These are phyloP conservation scores for Pitangus sulphuratus DNA, from an alignment of 2,797 vertebrate genomes.

Conservation along the genomic window DNA sequence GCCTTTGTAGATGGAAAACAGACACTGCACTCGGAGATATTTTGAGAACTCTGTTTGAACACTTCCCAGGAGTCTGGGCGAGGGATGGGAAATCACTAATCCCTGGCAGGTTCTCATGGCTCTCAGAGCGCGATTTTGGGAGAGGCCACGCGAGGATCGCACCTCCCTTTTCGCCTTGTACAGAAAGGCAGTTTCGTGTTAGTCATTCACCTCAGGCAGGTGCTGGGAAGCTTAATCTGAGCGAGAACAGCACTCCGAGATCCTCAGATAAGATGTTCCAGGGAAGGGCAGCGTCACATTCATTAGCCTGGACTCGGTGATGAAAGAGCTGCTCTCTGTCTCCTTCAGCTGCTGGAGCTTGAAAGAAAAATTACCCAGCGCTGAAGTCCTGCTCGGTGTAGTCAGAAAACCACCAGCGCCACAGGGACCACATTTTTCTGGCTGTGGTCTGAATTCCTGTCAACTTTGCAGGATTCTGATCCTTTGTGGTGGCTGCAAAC, in stretches of 20 bases:
- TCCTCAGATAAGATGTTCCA: neutral
- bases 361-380: neutral
- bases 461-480: neutral
- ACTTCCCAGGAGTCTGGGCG: neutral
- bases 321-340: neutral
- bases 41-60: neutral
- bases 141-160: neutral
- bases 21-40: neutral
- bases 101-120: neutral
- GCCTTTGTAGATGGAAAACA: slow-evolving; percentile 2
- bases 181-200: neutral
- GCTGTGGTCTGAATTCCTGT: neutral
- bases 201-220: neutral
- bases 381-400: neutral
- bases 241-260: neutral
- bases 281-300: neutral
- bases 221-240: neutral
- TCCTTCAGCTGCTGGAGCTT: neutral
- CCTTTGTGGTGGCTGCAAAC: neutral
- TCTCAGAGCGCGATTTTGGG: neutral
- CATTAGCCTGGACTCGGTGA: neutral
- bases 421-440: neutral
- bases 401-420: neutral
- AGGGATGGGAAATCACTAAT: neutral
- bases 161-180: neutral